A percentile compares a stretch with the other conserved stretches of the same genome.
Conservation (phyloP, 2,888 invertebrate genomes). For the Sarcophaga rosellei region DNA sequence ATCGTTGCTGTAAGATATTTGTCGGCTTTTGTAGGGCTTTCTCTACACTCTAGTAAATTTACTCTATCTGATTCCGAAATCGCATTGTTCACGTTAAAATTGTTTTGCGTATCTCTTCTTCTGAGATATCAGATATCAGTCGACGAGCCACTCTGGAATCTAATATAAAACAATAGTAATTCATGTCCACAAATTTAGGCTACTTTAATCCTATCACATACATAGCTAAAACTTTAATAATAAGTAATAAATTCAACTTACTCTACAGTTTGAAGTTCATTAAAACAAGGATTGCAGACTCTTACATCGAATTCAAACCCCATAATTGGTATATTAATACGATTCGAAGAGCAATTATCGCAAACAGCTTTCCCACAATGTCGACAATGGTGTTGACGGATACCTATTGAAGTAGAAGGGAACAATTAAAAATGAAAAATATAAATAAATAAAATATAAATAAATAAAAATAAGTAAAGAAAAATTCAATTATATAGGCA, state of each 20-base stretch:
- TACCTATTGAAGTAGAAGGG: constrained; percentile 75
- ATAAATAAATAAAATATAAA: background rate
- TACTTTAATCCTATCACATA: background rate
- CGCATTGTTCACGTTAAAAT: too few relatives aligned
- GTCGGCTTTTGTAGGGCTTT: too few relatives aligned
- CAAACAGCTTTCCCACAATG: constrained; percentile 98
- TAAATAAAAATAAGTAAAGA: background rate
- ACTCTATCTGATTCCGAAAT: too few relatives aligned
- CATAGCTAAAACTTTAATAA: background rate
- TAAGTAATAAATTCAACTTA: constrained; percentile 82
- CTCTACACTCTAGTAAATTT: too few relatives aligned
- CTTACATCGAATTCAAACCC: constrained; percentile 99
- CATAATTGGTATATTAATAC: constrained; percentile 95
- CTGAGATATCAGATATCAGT: too few relatives aligned
- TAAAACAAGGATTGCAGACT: constrained; percentile 95
- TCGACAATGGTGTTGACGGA: constrained; percentile 95
- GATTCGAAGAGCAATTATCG: constrained; percentile 93
- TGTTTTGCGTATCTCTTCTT: too few relatives aligned
- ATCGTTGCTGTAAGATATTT: too few relatives aligned
- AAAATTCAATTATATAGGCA: too few relatives aligned
- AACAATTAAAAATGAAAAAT: background rate
- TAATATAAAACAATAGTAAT: background rate
- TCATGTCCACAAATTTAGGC: background rate
- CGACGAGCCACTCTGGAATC: too few relatives aligned
- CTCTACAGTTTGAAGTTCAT: constrained; percentile 92